Percentiles rank a stretch among this genome's conserved stretches.
Evolutionary conservation across 2,888 invertebrate species (phyloP).

Genomic region (Zelleria hepariella): DNA sequence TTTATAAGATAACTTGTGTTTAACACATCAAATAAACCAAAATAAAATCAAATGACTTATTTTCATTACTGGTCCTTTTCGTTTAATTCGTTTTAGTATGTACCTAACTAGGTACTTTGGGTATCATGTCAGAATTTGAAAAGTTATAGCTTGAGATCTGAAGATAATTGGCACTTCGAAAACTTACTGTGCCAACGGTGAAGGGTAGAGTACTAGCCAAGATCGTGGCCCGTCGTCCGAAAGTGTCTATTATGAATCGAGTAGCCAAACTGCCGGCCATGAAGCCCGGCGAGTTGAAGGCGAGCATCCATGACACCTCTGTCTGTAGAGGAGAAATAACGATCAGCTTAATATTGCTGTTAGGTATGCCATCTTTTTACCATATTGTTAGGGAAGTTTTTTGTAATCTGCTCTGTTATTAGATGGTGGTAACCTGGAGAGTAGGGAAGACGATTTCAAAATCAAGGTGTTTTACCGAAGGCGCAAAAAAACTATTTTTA

Average conservation of each 20-base stretch:
- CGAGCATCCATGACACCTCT: conserved; percentile 41
- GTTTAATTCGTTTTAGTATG: too few relatives aligned
- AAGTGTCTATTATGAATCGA: conserved; percentile 37
- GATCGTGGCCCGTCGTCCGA: conserved; percentile 44
- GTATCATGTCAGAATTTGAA: too few relatives aligned
- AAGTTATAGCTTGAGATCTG: too few relatives aligned
- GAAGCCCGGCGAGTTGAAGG: conserved; percentile 43
- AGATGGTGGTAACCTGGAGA: not conserved
- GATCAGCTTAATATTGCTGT: not conserved
- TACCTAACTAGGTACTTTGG: too few relatives aligned
- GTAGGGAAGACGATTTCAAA: not conserved
- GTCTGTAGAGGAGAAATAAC: conserved; percentile 23
- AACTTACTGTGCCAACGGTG: conserved; percentile 39
- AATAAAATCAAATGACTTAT: too few relatives aligned
- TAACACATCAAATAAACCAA: too few relatives aligned
- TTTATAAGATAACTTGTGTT: too few relatives aligned
- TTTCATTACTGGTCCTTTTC: too few relatives aligned
- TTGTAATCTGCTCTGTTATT: too few relatives aligned
- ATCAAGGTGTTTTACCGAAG: not conserved
- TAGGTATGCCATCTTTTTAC: not conserved
- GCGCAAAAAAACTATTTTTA: not conserved
- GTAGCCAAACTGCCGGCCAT: conserved; percentile 42
- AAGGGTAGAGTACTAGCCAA: conserved; percentile 38
- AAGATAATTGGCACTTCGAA: not conserved
- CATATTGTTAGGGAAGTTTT: not conserved